phyloP scores from a whole-genome alignment of 2,113 vertebrate genomes.

The Silurus meridionalis region DNA sequence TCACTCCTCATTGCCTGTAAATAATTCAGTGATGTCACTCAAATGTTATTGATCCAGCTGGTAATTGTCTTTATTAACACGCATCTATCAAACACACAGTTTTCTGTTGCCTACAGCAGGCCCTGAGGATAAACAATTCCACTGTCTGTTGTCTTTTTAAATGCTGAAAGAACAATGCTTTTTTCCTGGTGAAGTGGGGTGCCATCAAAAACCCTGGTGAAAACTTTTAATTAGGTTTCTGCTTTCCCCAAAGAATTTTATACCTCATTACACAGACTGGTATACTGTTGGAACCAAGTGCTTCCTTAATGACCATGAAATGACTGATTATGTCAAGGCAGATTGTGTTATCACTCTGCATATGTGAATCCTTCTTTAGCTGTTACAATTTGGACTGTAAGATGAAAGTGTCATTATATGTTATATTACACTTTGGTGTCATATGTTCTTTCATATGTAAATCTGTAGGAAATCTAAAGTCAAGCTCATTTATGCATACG shows the following conservation, averaged over 20 bases:
- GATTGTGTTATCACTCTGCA: not conserved
- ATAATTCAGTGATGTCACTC: slow-evolving; percentile 37
- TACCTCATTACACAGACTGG: slow-evolving; percentile 20
- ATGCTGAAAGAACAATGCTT: slow-evolving; percentile 8
- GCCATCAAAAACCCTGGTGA: not conserved
- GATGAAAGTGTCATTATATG: not conserved
- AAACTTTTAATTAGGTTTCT: slow-evolving; percentile 27
- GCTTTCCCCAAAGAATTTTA: slow-evolving; percentile 5
- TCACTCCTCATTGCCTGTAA: slow-evolving; percentile 19
- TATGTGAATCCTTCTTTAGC: not conserved
- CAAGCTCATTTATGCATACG: not conserved
- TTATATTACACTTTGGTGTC: no score
- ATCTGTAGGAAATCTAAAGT: not conserved
- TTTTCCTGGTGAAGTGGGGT: not conserved
- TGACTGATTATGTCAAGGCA: slow-evolving; percentile 6
- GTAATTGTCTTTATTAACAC: slow-evolving; percentile 40
- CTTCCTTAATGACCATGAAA: slow-evolving; percentile 27
- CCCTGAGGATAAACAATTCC: slow-evolving; percentile 16
- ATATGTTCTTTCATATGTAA: not conserved
- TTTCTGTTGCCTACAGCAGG: slow-evolving; percentile 27
- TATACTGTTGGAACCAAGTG: slow-evolving; percentile 8
- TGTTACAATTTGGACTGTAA: not conserved
- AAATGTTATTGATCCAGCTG: slow-evolving; percentile 3
- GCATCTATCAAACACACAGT: slow-evolving; percentile 27
- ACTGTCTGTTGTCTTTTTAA: slow-evolving; percentile 17